Percentiles rank a stretch among this genome's conserved stretches.
phyloP scores from a whole-genome alignment of 2,888 invertebrate species.

The Nomada lathburiana region DNA sequence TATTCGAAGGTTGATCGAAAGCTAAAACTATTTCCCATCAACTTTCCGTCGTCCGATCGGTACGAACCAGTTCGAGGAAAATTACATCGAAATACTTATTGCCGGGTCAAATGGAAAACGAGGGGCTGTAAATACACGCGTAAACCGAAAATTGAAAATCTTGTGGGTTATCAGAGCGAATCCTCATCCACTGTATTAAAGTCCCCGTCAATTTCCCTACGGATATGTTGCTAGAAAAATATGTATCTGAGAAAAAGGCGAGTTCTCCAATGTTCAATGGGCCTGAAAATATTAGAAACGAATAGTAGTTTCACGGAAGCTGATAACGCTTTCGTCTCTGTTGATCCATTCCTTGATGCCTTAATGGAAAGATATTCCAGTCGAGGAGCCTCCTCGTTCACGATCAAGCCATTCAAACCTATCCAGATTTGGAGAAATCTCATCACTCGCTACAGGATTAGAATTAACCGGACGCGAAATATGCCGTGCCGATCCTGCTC shows the following conservation, averaged over 20 bases:
- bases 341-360: no score
- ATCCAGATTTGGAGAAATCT: background rate
- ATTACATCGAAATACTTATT: conserved; percentile 60
- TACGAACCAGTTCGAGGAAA: conserved; percentile 49
- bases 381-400: background rate
- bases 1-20: conserved; percentile 43
- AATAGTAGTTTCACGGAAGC: background rate
- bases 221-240: background rate
- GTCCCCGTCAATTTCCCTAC: background rate
- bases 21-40: conserved; percentile 51
- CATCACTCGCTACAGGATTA: conserved; percentile 17
- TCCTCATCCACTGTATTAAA: background rate
- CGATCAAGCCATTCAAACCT: background rate
- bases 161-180: conserved; percentile 21
- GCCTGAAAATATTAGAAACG: background rate
- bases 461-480: conserved; percentile 27
- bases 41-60: conserved; percentile 18
- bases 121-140: conserved; percentile 11
- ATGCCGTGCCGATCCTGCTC: background rate
- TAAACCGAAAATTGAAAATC: conserved; percentile 52
- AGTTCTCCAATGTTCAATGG: background rate
- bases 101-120: conserved; percentile 20
- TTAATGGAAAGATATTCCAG: background rate
- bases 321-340: no score
- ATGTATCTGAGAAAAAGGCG: background rate